Base-by-base conservation (phyloP, 1,140 invertebrate genomes). In the Drosophila pectinifera region DNA sequence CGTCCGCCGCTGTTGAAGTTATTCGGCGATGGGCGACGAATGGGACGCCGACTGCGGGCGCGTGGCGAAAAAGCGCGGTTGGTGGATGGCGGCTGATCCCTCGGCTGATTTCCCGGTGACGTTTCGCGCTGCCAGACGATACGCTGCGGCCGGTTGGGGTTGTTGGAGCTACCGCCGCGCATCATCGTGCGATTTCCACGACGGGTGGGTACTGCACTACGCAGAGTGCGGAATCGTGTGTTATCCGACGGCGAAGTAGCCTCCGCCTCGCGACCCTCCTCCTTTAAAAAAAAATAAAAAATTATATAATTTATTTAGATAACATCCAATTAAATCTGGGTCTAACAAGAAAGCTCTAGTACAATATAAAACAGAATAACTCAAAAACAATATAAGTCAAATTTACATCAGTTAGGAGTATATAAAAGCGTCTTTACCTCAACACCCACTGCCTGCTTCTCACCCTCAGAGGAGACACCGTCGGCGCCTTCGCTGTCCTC, bases 241-340 rank as follows among this genome's bases (percentile, higher is more conserved):
- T 89, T 92, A 34, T 92, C 93, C 8, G 93, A 94, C 0, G 94
- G 93, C 13, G 94, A 94, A 2, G 95, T 94, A 53, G 95, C 95
- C 91, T 96, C 95, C 5, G 95, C 95, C 82, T 96, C 95, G 24
- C 95, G 93, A 10, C 95, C 95, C 68, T 96, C 95, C 80, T 95
- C 95, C 26, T 70, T 31, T n/a, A 8, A 0, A 31, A 31, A 31
- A 7, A 31, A 7, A 31, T 10, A 31, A 31, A 31, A 4, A 31
- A 31, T 31, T 7, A 10, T 4, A 31, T 31, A 3, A 4, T 0
- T 31, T 31, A 31, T 31, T 31, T 31, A 31, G 10, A 8, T 10
- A 1, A 6, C 5, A 26, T 26, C 5, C 26, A 26, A 2, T 22
- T 22, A 22, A 38, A 8, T 5, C 13, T 34, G 20, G 18, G n/a